Base-by-base conservation (phyloP, 64 coral and sea anemone species). In the Dendronephthya gigantea region DNA sequence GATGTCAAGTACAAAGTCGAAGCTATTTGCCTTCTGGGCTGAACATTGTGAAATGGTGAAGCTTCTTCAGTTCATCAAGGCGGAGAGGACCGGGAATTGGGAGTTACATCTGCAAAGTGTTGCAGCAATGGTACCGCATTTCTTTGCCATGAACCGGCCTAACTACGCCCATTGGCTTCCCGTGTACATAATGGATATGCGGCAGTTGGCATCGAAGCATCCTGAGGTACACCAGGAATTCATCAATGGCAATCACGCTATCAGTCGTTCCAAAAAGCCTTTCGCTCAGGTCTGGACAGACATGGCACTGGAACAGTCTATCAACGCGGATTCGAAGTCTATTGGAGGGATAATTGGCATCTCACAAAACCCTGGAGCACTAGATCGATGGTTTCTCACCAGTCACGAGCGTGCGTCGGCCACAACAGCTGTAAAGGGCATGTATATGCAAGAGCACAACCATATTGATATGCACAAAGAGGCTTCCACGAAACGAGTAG, bases 91-190 rank as follows among this genome's bases (percentile, higher is more conserved):
- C 19, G 81, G 84, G 33, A 83, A 90, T 31, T 90, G 84, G 89
- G 86, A 90, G 84, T 86, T 86, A 50, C 47, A 86, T 86, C 89
- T 90, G 39, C 85, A 37, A 38, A 87, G 49, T 40, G 83, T 27
- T 9, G 76, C 85, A 91, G 90, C 90, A 87, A 87, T 87, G 90
- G 41, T 68, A 85, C 50, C 75, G 68, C 48, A 91, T 35, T 86
- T 87, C 37, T 83, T 86, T 87, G 41, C 83, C 49, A 85, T 85
- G 83, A 66, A 90, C 83, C 85, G 88, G 83, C 88, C 72, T 37
- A 85, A 85, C 68, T 90, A 90, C 40, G 39, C 82, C 27, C 85
- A 82, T 32, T 83, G 82, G 87, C 87, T 89, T 39, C 87, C 87
- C 41, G 38, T 87, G 9, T 87, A 88, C 28, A 7, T 89, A 5